These are phyloP conservation scores for Corythoichthys intestinalis DNA, from an alignment of 2,113 vertebrate species.

Conservation along the genomic window DNA sequence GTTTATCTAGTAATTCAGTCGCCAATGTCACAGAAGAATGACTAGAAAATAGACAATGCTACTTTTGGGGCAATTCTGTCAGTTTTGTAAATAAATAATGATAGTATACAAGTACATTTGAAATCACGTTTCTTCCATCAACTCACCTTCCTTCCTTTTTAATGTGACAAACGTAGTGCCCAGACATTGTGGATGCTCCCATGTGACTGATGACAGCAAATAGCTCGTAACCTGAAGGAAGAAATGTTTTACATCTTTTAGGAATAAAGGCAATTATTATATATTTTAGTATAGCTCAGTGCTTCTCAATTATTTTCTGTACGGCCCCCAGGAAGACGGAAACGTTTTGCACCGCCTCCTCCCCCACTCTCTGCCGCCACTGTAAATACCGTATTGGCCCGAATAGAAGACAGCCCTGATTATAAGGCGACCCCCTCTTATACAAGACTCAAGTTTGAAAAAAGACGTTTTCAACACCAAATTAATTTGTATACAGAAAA, in stretches of 20 bases:
- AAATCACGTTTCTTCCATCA: background rate
- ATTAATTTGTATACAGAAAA: too few species aligned
- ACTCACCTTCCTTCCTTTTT: conserved; percentile 97
- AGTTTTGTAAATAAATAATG: background rate
- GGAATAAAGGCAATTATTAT: background rate
- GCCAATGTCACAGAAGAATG: too few species aligned
- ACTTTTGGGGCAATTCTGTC: background rate
- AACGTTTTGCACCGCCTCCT: too few species aligned
- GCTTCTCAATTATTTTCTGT: too few species aligned
- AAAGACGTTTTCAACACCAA: too few species aligned
- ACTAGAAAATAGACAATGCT: background rate
- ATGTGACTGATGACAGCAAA: conserved; percentile 98
- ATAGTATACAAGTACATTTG: background rate
- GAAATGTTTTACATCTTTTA: background rate
- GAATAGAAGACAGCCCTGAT: too few species aligned
- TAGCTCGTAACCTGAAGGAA: conserved; percentile 84
- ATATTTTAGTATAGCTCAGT: background rate
- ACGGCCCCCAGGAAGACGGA: too few species aligned
- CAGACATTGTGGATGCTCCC: conserved; percentile 97
- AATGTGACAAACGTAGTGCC: conserved; percentile 96
- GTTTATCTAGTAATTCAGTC: too few species aligned
- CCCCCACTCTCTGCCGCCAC: too few species aligned
- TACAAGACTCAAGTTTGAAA: too few species aligned
- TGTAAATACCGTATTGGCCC: too few species aligned
- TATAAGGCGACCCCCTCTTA: too few species aligned